Percentiles rank a stretch among this genome's conserved stretches.
phyloP scores from a whole-genome alignment of 2,888 invertebrate species.

The Portevinia maculata region DNA sequence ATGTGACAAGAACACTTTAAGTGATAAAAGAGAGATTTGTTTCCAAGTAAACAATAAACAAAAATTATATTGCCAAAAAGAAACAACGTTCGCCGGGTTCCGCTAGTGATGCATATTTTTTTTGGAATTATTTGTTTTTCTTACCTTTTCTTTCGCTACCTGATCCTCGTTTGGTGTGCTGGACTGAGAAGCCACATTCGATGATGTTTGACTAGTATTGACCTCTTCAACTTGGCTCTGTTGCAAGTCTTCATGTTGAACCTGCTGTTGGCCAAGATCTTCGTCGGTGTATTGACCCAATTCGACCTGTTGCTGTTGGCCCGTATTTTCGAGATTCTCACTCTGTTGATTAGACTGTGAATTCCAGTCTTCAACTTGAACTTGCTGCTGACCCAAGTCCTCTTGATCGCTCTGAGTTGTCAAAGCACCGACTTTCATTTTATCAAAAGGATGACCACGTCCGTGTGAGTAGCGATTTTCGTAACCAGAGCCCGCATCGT shows the following conservation, averaged over 20 bases:
- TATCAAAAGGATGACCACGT: slow-evolving; percentile 26
- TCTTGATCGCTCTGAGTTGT: slow-evolving; percentile 48
- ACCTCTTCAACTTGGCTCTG: slow-evolving; percentile 68
- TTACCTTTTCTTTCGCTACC: slow-evolving; percentile 49
- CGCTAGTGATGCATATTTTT: too few species aligned
- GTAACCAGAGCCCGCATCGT: slow-evolving; percentile 1
- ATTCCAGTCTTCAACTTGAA: slow-evolving; percentile 60
- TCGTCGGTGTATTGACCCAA: slow-evolving; percentile 42
- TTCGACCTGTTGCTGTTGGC: slow-evolving; percentile 75
- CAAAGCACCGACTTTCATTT: slow-evolving; percentile 43
- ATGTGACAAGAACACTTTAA: too few species aligned
- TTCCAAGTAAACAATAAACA: too few species aligned
- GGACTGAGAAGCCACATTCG: background rate
- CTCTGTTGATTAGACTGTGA: slow-evolving; percentile 58
- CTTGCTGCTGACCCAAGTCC: slow-evolving; percentile 61
- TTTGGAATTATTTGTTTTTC: too few species aligned
- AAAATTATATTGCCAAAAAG: too few species aligned
- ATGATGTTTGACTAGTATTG: slow-evolving; percentile 51
- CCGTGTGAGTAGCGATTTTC: slow-evolving; percentile 28
- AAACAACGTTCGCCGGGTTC: too few species aligned
- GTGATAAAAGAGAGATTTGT: too few species aligned
- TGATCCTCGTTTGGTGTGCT: background rate
- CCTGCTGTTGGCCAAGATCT: slow-evolving; percentile 59
- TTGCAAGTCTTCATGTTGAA: slow-evolving; percentile 68
- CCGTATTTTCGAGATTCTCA: slow-evolving; percentile 72